Base-by-base conservation (phyloP, 2,888 invertebrate genomes). In the Coenonympha arcania region DNA sequence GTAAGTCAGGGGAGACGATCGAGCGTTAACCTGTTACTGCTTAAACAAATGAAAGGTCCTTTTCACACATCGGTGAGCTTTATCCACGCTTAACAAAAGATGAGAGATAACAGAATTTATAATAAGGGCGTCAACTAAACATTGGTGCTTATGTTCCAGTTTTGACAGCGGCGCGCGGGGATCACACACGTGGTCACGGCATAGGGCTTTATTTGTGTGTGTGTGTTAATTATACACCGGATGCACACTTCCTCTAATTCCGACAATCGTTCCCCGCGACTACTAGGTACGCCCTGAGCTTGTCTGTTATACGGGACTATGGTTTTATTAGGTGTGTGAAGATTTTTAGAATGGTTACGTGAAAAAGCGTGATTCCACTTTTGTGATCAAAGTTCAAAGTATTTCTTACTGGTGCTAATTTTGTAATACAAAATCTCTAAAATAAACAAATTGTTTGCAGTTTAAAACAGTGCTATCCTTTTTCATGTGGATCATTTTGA, bases 211-310 rank as follows among this genome's bases (percentile, higher is more conserved):
- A 15, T 13, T n/a, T 22, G 22, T 48, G 36, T 52, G 53, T 48
- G 49, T 54, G 53, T 58, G 64, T 66, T 70, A 72, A 73, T 73
- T 73, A 71, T 66, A 64, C 60, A 66, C 74, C 71, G 75, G 73
- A 74, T 63, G 69, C 64, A 47, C 59, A 63, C 69, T 72, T 74
- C 73, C 73, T 66, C 63, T 59, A 64, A 62, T 65, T 63, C 63
- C 60, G 54, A 15, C 43, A 22, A 6, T 20, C 28, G 20, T 13
- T 22, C 31, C 49, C 60, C 37, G 34, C 37, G 53, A 28, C 54
- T 22, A 37, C 45, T n/a, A n/a, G n/a, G n/a, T n/a, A n/a, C n/a
- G 52, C 41, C 52, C 49, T 41, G 42, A 49, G 43, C 20, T 18
- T 4, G 28, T 30, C n/a, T n/a, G 28, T 11, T 19, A 13, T 16